Conservation (phyloP, 2,888 invertebrate species). For the Tenthredo amoena region DNA sequence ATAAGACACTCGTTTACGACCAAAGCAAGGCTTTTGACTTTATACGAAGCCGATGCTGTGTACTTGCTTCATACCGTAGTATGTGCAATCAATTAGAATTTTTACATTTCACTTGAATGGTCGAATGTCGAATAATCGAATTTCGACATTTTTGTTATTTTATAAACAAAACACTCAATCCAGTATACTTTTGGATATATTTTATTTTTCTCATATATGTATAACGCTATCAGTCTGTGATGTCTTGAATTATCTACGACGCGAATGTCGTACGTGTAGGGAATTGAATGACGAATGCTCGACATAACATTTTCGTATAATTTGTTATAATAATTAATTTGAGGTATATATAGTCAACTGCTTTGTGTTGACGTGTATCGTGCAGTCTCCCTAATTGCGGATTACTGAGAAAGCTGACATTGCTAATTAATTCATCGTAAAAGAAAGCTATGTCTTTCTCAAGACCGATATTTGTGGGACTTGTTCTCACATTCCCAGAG, state of each 20-base stretch:
- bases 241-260: conserved; percentile 9
- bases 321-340: background rate
- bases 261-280: background rate
- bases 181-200: background rate
- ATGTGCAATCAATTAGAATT: background rate
- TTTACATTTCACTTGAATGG: background rate
- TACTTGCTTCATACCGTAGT: background rate
- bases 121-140: background rate
- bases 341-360: background rate
- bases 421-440: background rate
- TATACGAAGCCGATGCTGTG: background rate
- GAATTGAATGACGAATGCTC: background rate
- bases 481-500: background rate
- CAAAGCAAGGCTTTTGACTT: background rate
- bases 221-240: conserved; percentile 22
- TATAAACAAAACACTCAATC: background rate
- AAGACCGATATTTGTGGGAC: background rate
- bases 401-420: background rate
- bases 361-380: background rate
- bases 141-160: background rate
- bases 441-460: background rate
- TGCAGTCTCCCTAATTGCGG: background rate
- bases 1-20: background rate
- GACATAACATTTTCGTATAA: background rate
- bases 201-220: background rate